phyloP scores from a whole-genome alignment of 2,888 invertebrate genomes.

The Leucophenga maculata region DNA sequence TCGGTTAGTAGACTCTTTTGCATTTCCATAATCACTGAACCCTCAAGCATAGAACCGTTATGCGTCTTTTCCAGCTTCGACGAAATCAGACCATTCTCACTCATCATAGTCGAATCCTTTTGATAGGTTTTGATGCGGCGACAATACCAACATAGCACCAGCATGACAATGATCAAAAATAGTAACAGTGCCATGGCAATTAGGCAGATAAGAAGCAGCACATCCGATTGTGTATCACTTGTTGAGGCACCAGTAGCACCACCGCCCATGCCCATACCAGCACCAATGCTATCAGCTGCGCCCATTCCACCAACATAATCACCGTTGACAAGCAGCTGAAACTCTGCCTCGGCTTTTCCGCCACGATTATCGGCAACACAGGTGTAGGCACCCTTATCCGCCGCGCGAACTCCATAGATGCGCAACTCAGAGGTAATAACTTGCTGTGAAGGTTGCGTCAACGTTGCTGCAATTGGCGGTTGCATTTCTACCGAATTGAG shows the following conservation, averaged over 20 bases:
- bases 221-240: slow-evolving; percentile 73
- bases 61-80: slow-evolving; percentile 75
- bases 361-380: slow-evolving; percentile 89
- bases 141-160: slow-evolving; percentile 74
- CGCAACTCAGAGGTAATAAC: slow-evolving; percentile 75
- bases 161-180: slow-evolving; percentile 74
- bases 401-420: slow-evolving; percentile 76
- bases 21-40: slow-evolving; percentile 85
- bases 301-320: slow-evolving; percentile 57
- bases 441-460: slow-evolving; percentile 37
- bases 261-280: slow-evolving; percentile 47
- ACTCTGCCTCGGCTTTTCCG: slow-evolving; percentile 83
- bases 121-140: slow-evolving; percentile 74
- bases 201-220: slow-evolving; percentile 70
- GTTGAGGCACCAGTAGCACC: slow-evolving; percentile 65
- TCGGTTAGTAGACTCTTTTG: slow-evolving; percentile 88
- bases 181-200: slow-evolving; percentile 76
- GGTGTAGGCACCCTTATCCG: slow-evolving; percentile 82
- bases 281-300: slow-evolving; percentile 58
- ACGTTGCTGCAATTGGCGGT: slow-evolving; percentile 39
- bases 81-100: slow-evolving; percentile 69
- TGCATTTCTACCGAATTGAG: slow-evolving; percentile 64
- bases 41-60: slow-evolving; percentile 82
- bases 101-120: slow-evolving; percentile 73
- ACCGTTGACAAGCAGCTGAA: slow-evolving; percentile 76